Conservation (phyloP, 2,113 vertebrate species). For the Sinocyclocheilus grahami region DNA sequence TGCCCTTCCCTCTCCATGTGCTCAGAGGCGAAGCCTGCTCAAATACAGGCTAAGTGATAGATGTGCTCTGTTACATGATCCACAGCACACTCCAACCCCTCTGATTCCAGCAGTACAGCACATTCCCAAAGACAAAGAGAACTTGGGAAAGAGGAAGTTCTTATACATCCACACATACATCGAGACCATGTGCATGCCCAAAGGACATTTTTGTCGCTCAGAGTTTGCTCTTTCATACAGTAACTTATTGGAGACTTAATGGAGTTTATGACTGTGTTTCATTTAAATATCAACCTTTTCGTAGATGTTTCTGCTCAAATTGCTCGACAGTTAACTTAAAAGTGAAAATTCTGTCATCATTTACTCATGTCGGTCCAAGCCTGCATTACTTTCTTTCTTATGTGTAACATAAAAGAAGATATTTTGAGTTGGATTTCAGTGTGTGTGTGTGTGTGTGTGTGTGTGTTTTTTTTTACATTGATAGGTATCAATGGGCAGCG, state of each 20-base stretch:
- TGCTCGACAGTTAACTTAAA: not conserved
- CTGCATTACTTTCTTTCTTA: too few species aligned
- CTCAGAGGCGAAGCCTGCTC: constrained; percentile 44
- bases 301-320: not conserved
- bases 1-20: constrained; percentile 2
- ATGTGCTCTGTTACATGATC: constrained; percentile 59
- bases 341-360: not conserved
- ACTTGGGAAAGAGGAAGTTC: constrained; percentile 27
- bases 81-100: constrained; percentile 36
- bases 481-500: too few species aligned
- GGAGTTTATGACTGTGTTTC: not conserved
- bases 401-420: not conserved
- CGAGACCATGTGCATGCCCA: constrained; percentile 35
- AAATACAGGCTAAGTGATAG: constrained; percentile 59
- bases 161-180: constrained; percentile 33
- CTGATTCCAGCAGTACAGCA: constrained; percentile 49
- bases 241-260: not conserved
- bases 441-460: too few species aligned
- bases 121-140: constrained; percentile 43
- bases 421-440: too few species aligned
- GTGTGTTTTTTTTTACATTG: too few species aligned
- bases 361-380: too few species aligned
- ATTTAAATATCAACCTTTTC: not conserved
- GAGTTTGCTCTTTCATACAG: not conserved
- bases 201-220: constrained; percentile 9